Conservation (phyloP, 1,140 invertebrate genomes). For the Pantala flavescens region DNA sequence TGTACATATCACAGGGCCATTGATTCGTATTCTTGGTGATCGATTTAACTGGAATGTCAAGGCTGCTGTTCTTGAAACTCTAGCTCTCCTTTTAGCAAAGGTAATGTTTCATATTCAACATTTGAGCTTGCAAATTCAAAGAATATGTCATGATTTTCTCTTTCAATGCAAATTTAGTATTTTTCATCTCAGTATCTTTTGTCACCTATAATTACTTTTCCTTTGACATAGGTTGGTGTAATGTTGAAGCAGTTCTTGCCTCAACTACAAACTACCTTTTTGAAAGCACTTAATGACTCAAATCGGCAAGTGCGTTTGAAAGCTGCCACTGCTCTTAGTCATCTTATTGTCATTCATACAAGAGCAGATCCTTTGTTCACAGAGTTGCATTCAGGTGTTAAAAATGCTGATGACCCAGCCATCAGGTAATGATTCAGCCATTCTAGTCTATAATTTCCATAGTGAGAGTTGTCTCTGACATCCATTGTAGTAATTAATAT, state of each 20-base stretch:
- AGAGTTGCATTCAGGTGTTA: conserved; percentile 79
- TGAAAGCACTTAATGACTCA: conserved; percentile 84
- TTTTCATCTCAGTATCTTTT: too few species aligned
- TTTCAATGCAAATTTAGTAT: too few species aligned
- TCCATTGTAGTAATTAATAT: not conserved
- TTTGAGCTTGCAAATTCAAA: too few species aligned
- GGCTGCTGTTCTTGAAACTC: conserved; percentile 87
- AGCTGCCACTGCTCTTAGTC: conserved; percentile 76
- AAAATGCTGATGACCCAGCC: conserved; percentile 68
- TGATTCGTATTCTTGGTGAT: conserved; percentile 95
- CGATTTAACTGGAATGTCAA: conserved; percentile 88
- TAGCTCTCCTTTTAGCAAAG: conserved; percentile 83
- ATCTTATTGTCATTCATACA: conserved; percentile 83
- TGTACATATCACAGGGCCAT: conserved; percentile 91
- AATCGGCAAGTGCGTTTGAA: conserved; percentile 79
- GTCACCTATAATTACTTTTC: too few species aligned
- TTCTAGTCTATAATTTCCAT: not conserved
- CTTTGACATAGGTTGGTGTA: conserved; percentile 56
- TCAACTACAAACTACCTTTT: conserved; percentile 94
- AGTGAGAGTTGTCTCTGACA: not conserved
- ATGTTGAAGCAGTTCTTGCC: conserved; percentile 96
- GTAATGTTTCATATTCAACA: conserved; percentile 33
- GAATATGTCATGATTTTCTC: too few species aligned
- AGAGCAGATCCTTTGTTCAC: conserved; percentile 79
- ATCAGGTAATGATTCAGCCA: conserved; percentile 60